These are phyloP conservation scores for Ernsta delagoae DNA, from an alignment of 2,888 invertebrate species.

Conservation along the genomic window DNA sequence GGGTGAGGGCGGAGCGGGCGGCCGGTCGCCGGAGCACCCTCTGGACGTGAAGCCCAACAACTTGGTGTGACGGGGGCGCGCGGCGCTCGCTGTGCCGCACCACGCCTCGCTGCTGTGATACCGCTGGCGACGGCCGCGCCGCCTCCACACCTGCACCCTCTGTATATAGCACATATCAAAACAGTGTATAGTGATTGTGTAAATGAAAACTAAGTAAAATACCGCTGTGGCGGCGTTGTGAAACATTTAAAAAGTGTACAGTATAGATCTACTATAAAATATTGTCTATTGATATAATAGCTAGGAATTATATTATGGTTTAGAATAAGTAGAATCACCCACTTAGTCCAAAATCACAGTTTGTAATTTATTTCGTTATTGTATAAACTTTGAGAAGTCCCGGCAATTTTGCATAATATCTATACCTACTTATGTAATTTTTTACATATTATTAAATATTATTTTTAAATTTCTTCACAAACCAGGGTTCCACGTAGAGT, in stretches of 20 bases:
- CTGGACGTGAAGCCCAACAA: conserved; percentile 90
- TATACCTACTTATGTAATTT: conserved; percentile 5
- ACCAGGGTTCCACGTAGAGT: conserved; percentile 27
- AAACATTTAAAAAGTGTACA: conserved; percentile 78
- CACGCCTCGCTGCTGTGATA: conserved; percentile 76
- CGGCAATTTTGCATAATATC: conserved; percentile 18
- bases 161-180: conserved; percentile 81
- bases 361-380: conserved; percentile 68
- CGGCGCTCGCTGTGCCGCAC: conserved; percentile 70
- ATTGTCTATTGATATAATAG: conserved; percentile 74
- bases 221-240: conserved; percentile 57
- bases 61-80: conserved; percentile 91
- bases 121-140: conserved; percentile 33
- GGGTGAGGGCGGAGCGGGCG: conserved; percentile 83
- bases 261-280: conserved; percentile 72
- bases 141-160: conserved; percentile 44
- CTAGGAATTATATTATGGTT: conserved; percentile 67
- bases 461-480: conserved; percentile 21
- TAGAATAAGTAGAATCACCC: conserved; percentile 79
- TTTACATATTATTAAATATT: background rate
- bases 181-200: conserved; percentile 58
- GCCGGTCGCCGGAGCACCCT: conserved; percentile 84
- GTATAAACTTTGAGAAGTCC: conserved; percentile 24
- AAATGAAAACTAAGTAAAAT: conserved; percentile 51
- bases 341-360: conserved; percentile 77